Percentiles rank a stretch among this genome's conserved stretches.
Conservation (phyloP, 2,797 vertebrate species). For the Sebastes cheni region DNA sequence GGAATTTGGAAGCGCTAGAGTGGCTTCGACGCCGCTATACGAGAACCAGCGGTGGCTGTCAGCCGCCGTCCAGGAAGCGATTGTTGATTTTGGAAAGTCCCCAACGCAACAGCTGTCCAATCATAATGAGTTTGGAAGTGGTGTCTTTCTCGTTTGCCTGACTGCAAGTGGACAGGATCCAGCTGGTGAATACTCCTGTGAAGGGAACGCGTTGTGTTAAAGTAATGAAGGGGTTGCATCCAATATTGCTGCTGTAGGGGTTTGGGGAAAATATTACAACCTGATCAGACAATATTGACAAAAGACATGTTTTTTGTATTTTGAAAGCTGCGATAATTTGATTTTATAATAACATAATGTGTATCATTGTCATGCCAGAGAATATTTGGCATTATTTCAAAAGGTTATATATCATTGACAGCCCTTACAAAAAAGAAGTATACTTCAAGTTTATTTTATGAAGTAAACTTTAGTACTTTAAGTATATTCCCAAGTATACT, state of each 20-base stretch:
- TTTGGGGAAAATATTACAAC: neutral
- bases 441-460: too few species aligned
- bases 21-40: neutral
- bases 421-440: too few species aligned
- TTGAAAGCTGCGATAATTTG: neutral
- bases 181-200: slow-evolving; percentile 39
- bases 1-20: slow-evolving; percentile 19
- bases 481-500: too few species aligned
- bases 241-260: neutral
- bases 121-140: slow-evolving; percentile 73
- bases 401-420: neutral
- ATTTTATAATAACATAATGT: neutral
- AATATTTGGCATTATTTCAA: neutral
- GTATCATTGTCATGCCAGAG: neutral
- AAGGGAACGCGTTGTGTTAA: slow-evolving; percentile 22
- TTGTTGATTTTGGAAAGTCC: slow-evolving; percentile 66
- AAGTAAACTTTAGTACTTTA: too few species aligned
- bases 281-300: neutral
- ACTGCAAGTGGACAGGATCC: slow-evolving; percentile 46
- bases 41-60: slow-evolving; percentile 32
- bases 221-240: slow-evolving; percentile 13
- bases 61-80: slow-evolving; percentile 52
- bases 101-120: slow-evolving; percentile 70
- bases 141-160: slow-evolving; percentile 45
- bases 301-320: neutral